Base-by-base conservation (phyloP, 2,113 vertebrate genomes). In the Fregata magnificens region DNA sequence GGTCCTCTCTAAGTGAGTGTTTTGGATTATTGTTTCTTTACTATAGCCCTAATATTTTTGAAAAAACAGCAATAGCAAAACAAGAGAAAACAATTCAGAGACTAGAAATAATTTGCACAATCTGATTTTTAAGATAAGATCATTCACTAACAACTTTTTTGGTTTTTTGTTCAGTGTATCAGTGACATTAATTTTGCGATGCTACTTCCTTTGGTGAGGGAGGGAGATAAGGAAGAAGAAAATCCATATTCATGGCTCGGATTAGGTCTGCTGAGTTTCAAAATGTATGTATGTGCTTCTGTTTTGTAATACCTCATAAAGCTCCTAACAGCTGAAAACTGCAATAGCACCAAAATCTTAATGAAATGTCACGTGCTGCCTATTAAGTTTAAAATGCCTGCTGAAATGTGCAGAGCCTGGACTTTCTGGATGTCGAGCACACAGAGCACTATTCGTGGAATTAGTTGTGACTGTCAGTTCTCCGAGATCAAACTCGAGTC, bases 321-420 rank as follows among this genome's bases (percentile, higher is more conserved):
- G 63, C 44, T 67, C 65, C 61, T 85, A 88, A 79, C 32, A 96
- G 71, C 63, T 94, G 94, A 82, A 81, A 92, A 78, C 69, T 83
- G 76, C 72, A 89, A 6, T 29, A 92, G 85, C 58, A 63, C 67
- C 7, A 10, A 95, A 88, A 93, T 74, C 79, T 81, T 86, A 77
- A 82, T 36, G 53, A 92, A 90, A 70, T 28, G n/a, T 86, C 96
- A 82, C 5, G 13, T 96, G 86, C 86, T 82, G 89, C 92, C 81
- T 81, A 56, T 90, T 55, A 83, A 58, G 59, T 93, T 67, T 66
- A 73, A 96, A 88, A 78, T 62, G 42, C 67, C 45, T 49, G 86
- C 76, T 87, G 76, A 86, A 93, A 74, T 71, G 65, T 82, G 79
- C 86, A 83, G 47, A 91, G 70, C 62, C 90, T 85, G 81, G 83